Evolutionary conservation across 2,888 invertebrate species (phyloP), one percentile per base, ranked within the genome.

Genomic region (Octodonta nipae): DNA sequence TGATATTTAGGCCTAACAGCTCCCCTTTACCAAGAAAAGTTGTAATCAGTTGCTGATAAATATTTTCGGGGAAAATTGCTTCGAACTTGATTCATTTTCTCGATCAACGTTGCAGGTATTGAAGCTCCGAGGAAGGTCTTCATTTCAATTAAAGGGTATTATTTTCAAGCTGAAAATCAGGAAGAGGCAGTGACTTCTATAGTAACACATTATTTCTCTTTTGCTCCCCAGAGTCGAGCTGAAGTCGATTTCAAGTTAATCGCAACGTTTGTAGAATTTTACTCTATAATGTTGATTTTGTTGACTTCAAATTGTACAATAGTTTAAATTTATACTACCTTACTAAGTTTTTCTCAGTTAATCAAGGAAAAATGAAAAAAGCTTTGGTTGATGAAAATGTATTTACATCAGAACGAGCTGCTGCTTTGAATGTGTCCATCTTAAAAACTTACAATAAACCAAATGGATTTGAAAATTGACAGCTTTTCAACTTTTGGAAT

Each of bases 211-310:
- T 84, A 87, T 51, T 87, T 92, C 58, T 78, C 83, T 31, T 88
- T 87, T 61, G 73, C 85, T 66, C 81, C 86, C 1, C 83, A 92
- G 69, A 74, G 72, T 34, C 84, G 83, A 45, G 70, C 75, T 41
- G 92, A 93, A 60, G 93, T 98, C 1, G 96, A 98, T 62, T 93
- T 93, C 59, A 83, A 85, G 64, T 78, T 96, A 5, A 95, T 98
- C 93, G 81, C 88, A 7, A 92, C 86, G 26, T 98, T 98, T 66
- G 86, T 91, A 1, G 93, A 96, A 61, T 98, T 98, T 65, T 96
- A 98, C 62, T 79, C 80, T 13, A 79, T 86, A 34, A 75, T 96
- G 76, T 70, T 98, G 93, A 95, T 13, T 98, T 96, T 63, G 79
- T 93, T 8, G 96, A 96, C 60, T 98, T 79, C 63, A 80, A 88